These are phyloP conservation scores for Polyploca ridens DNA, from an alignment of 2,888 invertebrate species.

Conservation along the genomic window DNA sequence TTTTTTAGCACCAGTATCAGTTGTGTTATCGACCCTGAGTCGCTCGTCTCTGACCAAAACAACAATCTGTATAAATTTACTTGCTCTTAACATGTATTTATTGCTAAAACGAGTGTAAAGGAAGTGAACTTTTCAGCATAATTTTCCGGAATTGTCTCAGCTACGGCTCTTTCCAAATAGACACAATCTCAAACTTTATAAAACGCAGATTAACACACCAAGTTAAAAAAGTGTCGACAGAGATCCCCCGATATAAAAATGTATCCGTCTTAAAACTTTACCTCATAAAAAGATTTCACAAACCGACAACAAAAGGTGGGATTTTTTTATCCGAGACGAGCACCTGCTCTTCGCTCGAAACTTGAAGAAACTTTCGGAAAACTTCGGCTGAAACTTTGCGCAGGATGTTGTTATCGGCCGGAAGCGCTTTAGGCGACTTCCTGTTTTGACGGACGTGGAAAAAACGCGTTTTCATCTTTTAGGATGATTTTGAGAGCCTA, in stretches of 20 bases:
- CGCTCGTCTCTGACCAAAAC: too few species aligned
- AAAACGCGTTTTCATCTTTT: constrained; percentile 48
- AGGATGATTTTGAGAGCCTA: constrained; percentile 14
- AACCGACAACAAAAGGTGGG: constrained; percentile 65
- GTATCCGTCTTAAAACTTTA: constrained; percentile 59
- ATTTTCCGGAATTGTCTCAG: background rate
- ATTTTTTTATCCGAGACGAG: constrained; percentile 76
- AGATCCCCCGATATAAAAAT: constrained; percentile 27
- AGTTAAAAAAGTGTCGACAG: constrained; percentile 14
- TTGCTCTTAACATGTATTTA: too few species aligned
- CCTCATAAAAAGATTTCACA: constrained; percentile 46
- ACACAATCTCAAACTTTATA: constrained; percentile 3
- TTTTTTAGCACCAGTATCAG: too few species aligned
- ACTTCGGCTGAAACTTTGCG: constrained; percentile 63
- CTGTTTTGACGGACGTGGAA: constrained; percentile 76
- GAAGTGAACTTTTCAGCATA: too few species aligned
- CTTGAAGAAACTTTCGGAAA: constrained; percentile 54
- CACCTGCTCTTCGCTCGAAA: constrained; percentile 69
- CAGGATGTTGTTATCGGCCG: constrained; percentile 84
- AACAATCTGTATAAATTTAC: too few species aligned
- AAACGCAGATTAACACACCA: constrained; percentile 7
- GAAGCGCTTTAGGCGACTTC: constrained; percentile 83
- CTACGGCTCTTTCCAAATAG: background rate
- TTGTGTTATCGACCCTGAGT: too few species aligned
- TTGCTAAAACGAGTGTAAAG: background rate